A percentile compares a stretch with the other conserved stretches of the same genome.
Evolutionary conservation across 2,797 vertebrate species (phyloP).

Genomic region (Erpetoichthys calabaricus): DNA sequence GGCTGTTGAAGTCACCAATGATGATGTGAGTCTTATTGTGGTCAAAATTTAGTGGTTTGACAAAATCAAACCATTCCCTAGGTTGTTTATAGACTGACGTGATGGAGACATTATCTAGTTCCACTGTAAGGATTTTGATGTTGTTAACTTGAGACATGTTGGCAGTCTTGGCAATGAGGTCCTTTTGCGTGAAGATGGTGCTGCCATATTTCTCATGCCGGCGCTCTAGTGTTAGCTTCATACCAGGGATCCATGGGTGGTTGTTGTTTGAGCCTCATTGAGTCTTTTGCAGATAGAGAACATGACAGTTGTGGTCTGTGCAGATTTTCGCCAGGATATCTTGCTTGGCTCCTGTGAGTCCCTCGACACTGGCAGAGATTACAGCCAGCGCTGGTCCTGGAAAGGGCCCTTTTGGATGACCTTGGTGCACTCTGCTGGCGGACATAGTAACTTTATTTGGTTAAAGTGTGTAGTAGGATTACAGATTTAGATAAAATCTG

Average conservation of each 20-base stretch:
- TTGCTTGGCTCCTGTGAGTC: background rate
- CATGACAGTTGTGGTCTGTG: background rate
- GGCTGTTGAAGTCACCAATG: background rate
- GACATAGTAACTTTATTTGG: background rate
- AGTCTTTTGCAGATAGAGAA: constrained; percentile 7
- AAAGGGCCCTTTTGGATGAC: background rate
- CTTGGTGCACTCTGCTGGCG: background rate
- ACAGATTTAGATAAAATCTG: background rate
- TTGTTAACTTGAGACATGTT: background rate
- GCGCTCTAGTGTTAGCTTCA: background rate
- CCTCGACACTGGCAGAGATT: background rate
- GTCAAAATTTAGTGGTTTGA: background rate
- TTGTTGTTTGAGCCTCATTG: background rate
- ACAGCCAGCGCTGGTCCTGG: background rate
- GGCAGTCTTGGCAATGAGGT: no score
- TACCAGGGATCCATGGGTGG: background rate
- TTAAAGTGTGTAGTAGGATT: background rate
- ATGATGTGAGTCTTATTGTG: background rate
- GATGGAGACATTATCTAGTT: background rate
- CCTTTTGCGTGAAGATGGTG: background rate
- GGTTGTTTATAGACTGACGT: background rate
- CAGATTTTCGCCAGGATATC: background rate
- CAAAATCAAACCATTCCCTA: background rate
- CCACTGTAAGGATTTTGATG: background rate
- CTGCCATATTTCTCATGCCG: constrained; percentile 1